phyloP scores from a whole-genome alignment of 1,140 invertebrate genomes.

The Euwallacea fornicatus region DNA sequence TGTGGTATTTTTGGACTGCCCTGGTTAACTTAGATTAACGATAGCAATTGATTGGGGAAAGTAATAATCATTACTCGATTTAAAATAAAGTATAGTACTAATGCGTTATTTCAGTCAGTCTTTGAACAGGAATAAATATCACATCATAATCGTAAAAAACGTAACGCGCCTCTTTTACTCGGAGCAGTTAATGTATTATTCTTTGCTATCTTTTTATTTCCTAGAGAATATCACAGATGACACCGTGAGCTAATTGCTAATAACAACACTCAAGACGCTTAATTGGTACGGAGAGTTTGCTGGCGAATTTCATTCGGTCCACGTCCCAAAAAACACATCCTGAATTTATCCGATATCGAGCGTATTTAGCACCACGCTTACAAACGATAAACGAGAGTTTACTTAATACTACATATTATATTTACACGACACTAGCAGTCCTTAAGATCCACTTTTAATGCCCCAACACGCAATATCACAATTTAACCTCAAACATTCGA shows the following conservation, averaged over 20 bases:
- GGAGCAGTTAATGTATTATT: slow-evolving; percentile 53
- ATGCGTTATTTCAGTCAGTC: neutral
- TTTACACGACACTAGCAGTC: slow-evolving; percentile 52
- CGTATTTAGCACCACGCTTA: slow-evolving; percentile 50
- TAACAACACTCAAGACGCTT: slow-evolving; percentile 5
- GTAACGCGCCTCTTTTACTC: slow-evolving; percentile 44
- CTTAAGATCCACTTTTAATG: slow-evolving; percentile 42
- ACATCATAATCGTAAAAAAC: slow-evolving; percentile 46
- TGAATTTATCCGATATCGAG: slow-evolving; percentile 27
- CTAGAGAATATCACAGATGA: slow-evolving; percentile 54
- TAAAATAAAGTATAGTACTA: neutral
- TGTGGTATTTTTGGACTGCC: no score
- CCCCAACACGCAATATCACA: slow-evolving; percentile 6
- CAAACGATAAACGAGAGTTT: slow-evolving; percentile 51
- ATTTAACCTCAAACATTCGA: slow-evolving; percentile 23
- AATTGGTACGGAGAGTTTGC: neutral
- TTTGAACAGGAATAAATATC: slow-evolving; percentile 48
- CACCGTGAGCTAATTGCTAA: slow-evolving; percentile 43
- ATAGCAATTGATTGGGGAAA: no score
- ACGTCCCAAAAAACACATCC: slow-evolving; percentile 3
- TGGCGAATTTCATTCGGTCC: neutral
- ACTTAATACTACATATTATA: slow-evolving; percentile 51
- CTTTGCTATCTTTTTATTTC: slow-evolving; percentile 51
- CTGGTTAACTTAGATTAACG: no score
- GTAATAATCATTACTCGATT: no score